These are phyloP conservation scores for Aspiorhynchus laticeps DNA, from an alignment of 2,113 vertebrate species.

Conservation along the genomic window DNA sequence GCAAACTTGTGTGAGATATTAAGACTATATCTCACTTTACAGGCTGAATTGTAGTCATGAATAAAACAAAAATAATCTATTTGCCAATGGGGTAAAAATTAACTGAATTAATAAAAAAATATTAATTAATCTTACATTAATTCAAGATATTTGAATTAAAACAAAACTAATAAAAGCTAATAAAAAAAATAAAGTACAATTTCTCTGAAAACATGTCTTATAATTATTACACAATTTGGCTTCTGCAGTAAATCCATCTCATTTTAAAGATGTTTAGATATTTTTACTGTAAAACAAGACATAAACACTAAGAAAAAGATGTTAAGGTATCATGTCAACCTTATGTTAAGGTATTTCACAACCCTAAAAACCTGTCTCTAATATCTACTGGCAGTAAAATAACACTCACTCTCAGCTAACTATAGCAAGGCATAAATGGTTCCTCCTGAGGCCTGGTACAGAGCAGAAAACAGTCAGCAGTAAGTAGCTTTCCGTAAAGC, in stretches of 20 bases:
- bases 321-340: too few species aligned
- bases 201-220: too few species aligned
- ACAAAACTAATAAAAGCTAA: too few species aligned
- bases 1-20: background rate
- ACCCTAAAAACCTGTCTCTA: background rate
- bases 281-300: background rate
- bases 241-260: background rate
- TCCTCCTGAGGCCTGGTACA: slow-evolving; percentile 33
- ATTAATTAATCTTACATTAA: background rate
- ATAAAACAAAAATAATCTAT: background rate
- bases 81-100: background rate
- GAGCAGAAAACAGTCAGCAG: slow-evolving; percentile 47
- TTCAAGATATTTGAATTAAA: background rate
- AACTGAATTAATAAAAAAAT: background rate
- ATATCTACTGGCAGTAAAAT: background rate
- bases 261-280: background rate
- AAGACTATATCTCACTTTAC: background rate
- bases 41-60: background rate
- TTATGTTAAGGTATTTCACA: background rate
- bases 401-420: background rate
- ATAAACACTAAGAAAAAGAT: too few species aligned
- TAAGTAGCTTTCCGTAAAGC: slow-evolving; percentile 80
- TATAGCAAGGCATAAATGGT: slow-evolving; percentile 15
- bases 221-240: background rate
- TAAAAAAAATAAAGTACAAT: too few species aligned